phyloP scores from a whole-genome alignment of 2,888 invertebrate genomes.

The Pyrrhosoma nymphula region DNA sequence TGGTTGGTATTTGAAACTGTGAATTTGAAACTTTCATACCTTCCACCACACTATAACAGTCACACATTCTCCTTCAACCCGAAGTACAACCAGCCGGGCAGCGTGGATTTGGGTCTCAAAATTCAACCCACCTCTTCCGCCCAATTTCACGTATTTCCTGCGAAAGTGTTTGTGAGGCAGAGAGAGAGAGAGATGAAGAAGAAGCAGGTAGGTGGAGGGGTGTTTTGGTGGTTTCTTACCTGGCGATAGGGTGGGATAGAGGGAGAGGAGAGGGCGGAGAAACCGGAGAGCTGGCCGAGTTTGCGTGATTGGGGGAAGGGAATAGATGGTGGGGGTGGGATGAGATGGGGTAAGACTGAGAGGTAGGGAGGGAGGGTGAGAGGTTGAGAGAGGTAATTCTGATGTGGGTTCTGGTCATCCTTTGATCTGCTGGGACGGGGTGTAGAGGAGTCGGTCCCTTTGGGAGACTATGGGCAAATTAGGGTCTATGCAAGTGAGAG shows the following conservation, averaged over 20 bases:
- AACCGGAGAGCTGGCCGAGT: background rate
- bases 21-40: no score
- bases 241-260: background rate
- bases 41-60: no score
- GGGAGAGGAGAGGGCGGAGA: background rate
- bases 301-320: no score
- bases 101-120: background rate
- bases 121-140: background rate
- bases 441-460: conserved; percentile 14
- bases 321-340: background rate
- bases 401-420: conserved; percentile 59
- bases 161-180: background rate
- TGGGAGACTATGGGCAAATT: conserved; percentile 60
- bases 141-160: background rate
- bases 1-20: no score
- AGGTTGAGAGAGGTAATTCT: conserved; percentile 17
- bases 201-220: background rate
- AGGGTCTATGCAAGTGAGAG: conserved; percentile 35
- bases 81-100: no score
- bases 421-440: conserved; percentile 43
- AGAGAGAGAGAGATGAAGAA: no score
- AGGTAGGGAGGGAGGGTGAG: background rate
- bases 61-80: no score
- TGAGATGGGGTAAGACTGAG: no score
- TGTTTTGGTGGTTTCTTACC: background rate